phyloP scores from a whole-genome alignment of 2,797 vertebrate species.

The Diceros bicornis region DNA sequence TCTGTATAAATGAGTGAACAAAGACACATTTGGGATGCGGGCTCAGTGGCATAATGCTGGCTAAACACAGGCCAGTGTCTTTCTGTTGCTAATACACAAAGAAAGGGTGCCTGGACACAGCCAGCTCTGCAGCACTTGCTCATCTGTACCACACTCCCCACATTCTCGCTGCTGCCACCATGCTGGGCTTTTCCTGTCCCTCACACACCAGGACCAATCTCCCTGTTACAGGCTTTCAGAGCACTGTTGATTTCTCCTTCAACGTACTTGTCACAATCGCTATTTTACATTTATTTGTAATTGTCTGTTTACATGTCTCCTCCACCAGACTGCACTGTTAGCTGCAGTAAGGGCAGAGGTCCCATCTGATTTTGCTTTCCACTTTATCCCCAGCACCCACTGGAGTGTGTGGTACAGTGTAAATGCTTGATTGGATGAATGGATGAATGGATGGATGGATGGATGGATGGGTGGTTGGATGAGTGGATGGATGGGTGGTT shows the following conservation, averaged over 20 bases:
- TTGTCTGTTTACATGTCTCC: background rate
- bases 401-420: too few species aligned
- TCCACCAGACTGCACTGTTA: background rate
- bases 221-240: background rate
- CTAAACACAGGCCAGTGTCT: background rate
- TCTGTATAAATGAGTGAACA: background rate
- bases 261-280: background rate
- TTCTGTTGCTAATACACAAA: too few species aligned
- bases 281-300: background rate
- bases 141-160: fast-evolving
- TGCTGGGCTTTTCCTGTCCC: background rate
- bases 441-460: too few species aligned
- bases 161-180: background rate
- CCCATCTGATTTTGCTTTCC: background rate
- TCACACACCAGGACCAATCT: background rate
- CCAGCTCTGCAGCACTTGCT: background rate
- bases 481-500: too few species aligned
- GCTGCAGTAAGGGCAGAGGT: background rate
- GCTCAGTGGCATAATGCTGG: fast-evolving
- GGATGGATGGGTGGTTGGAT: too few species aligned
- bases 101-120: background rate
- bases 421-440: background rate
- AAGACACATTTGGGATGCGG: background rate
- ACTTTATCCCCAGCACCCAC: background rate
- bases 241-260: background rate